These are phyloP conservation scores for Apodemia mormo DNA, from an alignment of 2,888 invertebrate genomes.

Conservation along the genomic window DNA sequence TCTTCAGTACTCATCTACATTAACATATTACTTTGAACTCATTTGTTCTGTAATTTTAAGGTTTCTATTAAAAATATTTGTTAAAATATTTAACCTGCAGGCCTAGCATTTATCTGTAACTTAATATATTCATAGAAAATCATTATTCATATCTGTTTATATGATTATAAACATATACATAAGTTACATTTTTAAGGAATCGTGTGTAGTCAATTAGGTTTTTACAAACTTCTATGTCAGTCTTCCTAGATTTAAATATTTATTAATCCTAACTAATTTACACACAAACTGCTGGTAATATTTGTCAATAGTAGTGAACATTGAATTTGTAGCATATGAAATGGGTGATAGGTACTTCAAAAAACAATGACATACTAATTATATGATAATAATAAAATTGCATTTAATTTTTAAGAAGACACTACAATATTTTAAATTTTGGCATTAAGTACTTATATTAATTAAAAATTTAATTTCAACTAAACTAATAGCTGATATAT, in stretches of 20 bases:
- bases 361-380: background rate
- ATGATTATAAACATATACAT: slow-evolving; percentile 35
- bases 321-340: background rate
- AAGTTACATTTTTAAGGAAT: slow-evolving; percentile 40
- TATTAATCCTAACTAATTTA: background rate
- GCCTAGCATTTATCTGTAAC: background rate
- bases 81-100: background rate
- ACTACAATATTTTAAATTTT: background rate
- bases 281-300: background rate
- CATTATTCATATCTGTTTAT: background rate
- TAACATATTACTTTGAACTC: background rate
- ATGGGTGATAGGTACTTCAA: background rate
- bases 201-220: slow-evolving; percentile 49
- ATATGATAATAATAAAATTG: background rate
- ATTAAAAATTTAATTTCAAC: no score
- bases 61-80: no score
- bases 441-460: background rate
- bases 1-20: background rate
- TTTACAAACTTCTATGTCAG: slow-evolving; percentile 6
- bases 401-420: no score
- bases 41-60: no score
- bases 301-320: background rate
- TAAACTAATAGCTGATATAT: no score
- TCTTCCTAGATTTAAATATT: slow-evolving; percentile 12
- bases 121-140: background rate